Percentiles rank a stretch among this genome's conserved stretches.
Conservation (phyloP, 1,140 invertebrate species). For the Asobara japonica region DNA sequence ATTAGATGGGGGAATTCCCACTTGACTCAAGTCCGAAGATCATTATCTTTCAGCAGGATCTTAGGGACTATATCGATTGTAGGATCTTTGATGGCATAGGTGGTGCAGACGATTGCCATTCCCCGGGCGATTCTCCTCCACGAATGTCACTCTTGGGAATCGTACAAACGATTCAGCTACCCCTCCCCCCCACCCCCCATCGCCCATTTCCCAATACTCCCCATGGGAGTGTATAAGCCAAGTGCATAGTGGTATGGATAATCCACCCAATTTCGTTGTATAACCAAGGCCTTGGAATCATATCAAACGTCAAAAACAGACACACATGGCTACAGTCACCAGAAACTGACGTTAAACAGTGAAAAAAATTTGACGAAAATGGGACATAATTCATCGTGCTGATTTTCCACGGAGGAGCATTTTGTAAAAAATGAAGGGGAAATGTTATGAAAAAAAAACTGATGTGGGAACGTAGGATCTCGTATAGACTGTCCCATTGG, state of each 20-base stretch:
- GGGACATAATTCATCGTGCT: too few relatives aligned
- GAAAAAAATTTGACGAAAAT: too few relatives aligned
- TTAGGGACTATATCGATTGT: background rate
- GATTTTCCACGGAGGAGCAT: too few relatives aligned
- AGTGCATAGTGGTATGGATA: background rate
- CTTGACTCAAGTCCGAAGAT: background rate
- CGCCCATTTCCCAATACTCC: background rate
- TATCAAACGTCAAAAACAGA: background rate
- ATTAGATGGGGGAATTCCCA: background rate
- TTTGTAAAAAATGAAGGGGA: too few relatives aligned
- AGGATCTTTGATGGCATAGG: background rate
- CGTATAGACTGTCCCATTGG: too few relatives aligned
- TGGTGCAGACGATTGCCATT: background rate
- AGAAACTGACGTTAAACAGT: too few relatives aligned
- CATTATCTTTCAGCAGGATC: background rate
- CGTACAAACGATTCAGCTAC: background rate
- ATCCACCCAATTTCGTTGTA: background rate
- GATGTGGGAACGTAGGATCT: too few relatives aligned
- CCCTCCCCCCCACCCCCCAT: background rate
- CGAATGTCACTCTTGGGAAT: slow-evolving; percentile 12
- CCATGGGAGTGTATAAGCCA: background rate
- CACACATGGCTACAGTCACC: too few relatives aligned
- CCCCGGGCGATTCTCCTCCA: background rate
- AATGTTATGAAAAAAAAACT: too few relatives aligned
- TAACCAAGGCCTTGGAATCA: background rate